phyloP scores from a whole-genome alignment of 2,888 invertebrate genomes.

The Drosophila paramelanica region DNA sequence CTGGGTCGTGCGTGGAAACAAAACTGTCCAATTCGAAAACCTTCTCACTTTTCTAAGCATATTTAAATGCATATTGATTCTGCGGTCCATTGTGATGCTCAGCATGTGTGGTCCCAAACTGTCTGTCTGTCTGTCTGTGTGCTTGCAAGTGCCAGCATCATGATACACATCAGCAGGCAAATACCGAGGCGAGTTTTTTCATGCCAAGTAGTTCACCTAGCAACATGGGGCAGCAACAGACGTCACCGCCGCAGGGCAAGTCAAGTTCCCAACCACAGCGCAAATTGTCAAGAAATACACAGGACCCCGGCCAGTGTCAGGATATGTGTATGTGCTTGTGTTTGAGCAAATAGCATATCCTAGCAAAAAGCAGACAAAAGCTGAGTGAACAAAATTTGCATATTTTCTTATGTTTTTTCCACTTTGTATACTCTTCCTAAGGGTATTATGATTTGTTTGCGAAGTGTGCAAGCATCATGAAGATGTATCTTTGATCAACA shows the following conservation, averaged over 20 bases:
- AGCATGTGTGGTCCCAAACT: constrained; percentile 6
- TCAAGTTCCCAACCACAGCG: constrained; percentile 31
- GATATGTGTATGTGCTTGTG: background rate
- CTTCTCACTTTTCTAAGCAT: constrained; percentile 38
- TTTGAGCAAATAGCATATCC: constrained; percentile 50
- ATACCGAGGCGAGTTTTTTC: constrained; percentile 24
- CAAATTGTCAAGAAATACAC: constrained; percentile 44
- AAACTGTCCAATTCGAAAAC: constrained; percentile 28
- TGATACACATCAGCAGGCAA: constrained; percentile 74
- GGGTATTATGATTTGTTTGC: background rate
- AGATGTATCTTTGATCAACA: background rate
- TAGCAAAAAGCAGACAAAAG: constrained; percentile 41
- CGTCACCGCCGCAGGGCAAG: constrained; percentile 23
- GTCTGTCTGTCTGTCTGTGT: constrained; percentile 24
- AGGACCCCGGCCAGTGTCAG: constrained; percentile 1
- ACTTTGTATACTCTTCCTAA: background rate
- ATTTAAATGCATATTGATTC: constrained; percentile 81
- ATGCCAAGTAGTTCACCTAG: constrained; percentile 49
- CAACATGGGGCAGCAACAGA: constrained; percentile 25
- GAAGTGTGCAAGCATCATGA: background rate
- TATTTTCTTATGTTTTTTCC: constrained; percentile 37
- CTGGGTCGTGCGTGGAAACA: constrained; percentile 47
- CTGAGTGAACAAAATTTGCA: constrained; percentile 62
- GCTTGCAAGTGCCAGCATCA: constrained; percentile 73
- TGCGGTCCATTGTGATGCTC: constrained; percentile 55